Conservation (phyloP, 1,140 invertebrate genomes). For the Muscidifurax raptorellus region DNA sequence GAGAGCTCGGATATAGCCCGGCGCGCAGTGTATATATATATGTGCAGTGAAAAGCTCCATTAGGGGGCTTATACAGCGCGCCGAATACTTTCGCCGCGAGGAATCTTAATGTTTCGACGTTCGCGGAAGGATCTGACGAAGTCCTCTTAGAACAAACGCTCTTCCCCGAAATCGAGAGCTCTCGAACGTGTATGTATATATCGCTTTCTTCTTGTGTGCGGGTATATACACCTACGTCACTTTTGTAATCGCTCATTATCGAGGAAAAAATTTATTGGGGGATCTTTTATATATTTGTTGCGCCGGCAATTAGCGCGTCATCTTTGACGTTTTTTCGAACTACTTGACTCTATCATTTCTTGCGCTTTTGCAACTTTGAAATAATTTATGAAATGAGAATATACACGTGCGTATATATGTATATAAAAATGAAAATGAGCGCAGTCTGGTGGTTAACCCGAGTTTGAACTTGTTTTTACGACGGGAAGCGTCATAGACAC, state of each 20-base stretch:
- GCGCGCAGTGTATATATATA: background rate
- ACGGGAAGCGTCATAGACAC: conserved; percentile 37
- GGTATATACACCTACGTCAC: too few species aligned
- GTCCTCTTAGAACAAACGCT: conserved; percentile 11
- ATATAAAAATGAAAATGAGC: conserved; percentile 1
- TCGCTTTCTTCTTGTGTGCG: background rate
- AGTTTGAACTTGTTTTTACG: conserved; percentile 34
- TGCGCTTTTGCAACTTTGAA: background rate
- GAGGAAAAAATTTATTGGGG: conserved; percentile 38
- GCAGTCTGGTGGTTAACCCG: background rate
- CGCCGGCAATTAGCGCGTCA: background rate
- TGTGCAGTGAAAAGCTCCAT: conserved; percentile 51
- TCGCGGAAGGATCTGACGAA: conserved; percentile 60
- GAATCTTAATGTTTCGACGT: conserved; percentile 65
- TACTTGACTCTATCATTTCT: too few species aligned
- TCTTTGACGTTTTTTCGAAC: background rate
- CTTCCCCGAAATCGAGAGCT: conserved; percentile 37
- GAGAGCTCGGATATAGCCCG: conserved; percentile 8
- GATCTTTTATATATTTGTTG: background rate
- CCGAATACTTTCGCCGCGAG: conserved; percentile 42
- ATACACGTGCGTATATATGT: background rate
- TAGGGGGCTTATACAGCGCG: conserved; percentile 53
- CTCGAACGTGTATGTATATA: conserved; percentile 15
- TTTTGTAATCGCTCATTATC: conserved; percentile 46
- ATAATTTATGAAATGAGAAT: conserved; percentile 34